Percentiles rank a stretch among this genome's conserved stretches.
These are phyloP conservation scores for Brachyptera risi DNA, from an alignment of 2,888 invertebrate species.

Conservation along the genomic window DNA sequence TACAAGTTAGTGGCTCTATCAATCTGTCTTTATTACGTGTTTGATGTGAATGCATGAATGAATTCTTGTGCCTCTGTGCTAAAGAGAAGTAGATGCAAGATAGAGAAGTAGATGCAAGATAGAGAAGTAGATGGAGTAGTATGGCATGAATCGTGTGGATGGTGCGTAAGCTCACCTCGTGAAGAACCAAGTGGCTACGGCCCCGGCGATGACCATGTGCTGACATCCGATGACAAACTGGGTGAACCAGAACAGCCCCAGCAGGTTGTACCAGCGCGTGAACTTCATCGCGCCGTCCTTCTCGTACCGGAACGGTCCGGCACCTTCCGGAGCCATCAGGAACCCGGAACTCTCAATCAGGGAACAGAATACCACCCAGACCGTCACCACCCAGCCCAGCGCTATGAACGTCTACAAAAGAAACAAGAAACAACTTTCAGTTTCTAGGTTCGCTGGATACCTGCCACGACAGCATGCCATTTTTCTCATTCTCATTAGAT, in stretches of 20 bases:
- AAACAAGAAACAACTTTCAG: no score
- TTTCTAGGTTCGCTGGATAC: no score
- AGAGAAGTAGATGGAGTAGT: no score
- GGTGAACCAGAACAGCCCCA: conserved; percentile 56
- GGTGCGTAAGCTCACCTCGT: conserved; percentile 54
- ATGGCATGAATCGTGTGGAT: no score
- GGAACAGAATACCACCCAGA: conserved; percentile 57
- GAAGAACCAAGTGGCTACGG: conserved; percentile 63
- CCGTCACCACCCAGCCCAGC: conserved; percentile 49
- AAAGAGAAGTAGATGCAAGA: no score
- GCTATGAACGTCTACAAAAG: conserved; percentile 53
- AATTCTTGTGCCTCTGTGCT: no score
- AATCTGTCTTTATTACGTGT: no score
- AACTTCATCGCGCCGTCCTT: conserved; percentile 47
- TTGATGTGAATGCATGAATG: no score
- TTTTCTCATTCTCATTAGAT: no score
- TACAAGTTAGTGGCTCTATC: no score
- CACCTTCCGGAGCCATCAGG: conserved; percentile 38
- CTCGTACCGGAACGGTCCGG: conserved; percentile 40
- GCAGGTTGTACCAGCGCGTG: conserved; percentile 46
- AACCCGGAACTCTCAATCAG: conserved; percentile 60
- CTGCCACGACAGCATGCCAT: no score
- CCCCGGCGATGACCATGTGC: conserved; percentile 58
- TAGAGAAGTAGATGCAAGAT: no score
- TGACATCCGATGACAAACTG: conserved; percentile 61